These are phyloP conservation scores for Galendromus occidentalis DNA, from an alignment of 1,140 invertebrate species.

Conservation along the genomic window DNA sequence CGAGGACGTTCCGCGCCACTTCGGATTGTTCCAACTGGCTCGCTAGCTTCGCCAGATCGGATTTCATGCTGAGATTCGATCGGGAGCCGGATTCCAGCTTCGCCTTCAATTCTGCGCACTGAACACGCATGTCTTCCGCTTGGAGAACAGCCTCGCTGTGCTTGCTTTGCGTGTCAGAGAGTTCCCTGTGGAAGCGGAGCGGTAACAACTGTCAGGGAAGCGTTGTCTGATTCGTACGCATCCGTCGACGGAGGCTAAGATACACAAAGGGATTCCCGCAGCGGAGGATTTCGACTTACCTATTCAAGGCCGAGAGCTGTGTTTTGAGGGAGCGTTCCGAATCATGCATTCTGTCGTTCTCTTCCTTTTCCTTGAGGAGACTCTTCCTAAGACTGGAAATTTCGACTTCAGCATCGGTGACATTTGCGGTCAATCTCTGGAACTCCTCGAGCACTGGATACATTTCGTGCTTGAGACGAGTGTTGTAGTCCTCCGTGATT, in stretches of 20 bases:
- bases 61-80: neutral
- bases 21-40: neutral
- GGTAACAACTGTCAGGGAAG: no score
- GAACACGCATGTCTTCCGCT: neutral
- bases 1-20: neutral
- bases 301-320: neutral
- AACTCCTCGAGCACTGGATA: conserved; percentile 7
- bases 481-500: neutral
- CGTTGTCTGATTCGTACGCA: no score
- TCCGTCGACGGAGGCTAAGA: no score
- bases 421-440: neutral
- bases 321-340: neutral
- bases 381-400: neutral
- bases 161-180: neutral
- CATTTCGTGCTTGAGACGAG: conserved; percentile 6
- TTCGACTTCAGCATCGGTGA: neutral
- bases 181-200: neutral
- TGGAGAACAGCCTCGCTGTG: neutral
- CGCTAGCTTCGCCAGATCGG: neutral
- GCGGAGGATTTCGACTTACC: neutral
- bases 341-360: neutral
- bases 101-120: neutral
- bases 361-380: neutral
- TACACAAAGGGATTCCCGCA: no score
- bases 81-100: neutral